These are phyloP conservation scores for Salvelinus alpinus DNA, from an alignment of 2,113 vertebrate species.

Conservation along the genomic window DNA sequence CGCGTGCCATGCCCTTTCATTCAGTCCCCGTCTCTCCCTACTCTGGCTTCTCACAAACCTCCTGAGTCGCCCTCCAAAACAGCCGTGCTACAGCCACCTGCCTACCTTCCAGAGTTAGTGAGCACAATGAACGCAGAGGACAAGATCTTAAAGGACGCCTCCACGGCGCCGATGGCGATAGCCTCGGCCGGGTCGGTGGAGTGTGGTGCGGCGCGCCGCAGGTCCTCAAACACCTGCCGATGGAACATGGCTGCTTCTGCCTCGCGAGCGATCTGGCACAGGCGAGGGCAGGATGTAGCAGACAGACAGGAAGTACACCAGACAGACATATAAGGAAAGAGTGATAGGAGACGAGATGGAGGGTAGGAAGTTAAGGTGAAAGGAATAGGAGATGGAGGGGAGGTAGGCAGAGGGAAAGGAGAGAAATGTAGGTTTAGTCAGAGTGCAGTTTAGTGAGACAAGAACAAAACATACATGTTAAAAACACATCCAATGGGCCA, in stretches of 20 bases:
- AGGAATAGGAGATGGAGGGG: not conserved
- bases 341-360: conserved; percentile 48
- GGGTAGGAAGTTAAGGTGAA: not conserved
- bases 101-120: conserved; percentile 98
- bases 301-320: conserved; percentile 36
- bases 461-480: conserved; percentile 36
- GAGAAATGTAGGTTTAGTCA: conserved; percentile 22
- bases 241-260: conserved; percentile 98
- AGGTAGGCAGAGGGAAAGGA: not conserved
- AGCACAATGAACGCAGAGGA: conserved; percentile 93
- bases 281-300: conserved; percentile 46
- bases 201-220: conserved; percentile 85
- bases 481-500: conserved; percentile 31
- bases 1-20: conserved; percentile 44
- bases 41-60: conserved; percentile 40
- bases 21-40: conserved; percentile 66
- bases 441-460: conserved; percentile 40
- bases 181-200: conserved; percentile 88
- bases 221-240: conserved; percentile 96
- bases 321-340: not conserved
- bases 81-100: conserved; percentile 33
- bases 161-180: conserved; percentile 93
- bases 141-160: conserved; percentile 97
- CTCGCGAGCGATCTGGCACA: conserved; percentile 93
- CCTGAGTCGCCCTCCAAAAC: not conserved